These are phyloP conservation scores for Ornithorhynchus anatinus DNA, from an alignment of 2,113 vertebrate species.

Conservation along the genomic window DNA sequence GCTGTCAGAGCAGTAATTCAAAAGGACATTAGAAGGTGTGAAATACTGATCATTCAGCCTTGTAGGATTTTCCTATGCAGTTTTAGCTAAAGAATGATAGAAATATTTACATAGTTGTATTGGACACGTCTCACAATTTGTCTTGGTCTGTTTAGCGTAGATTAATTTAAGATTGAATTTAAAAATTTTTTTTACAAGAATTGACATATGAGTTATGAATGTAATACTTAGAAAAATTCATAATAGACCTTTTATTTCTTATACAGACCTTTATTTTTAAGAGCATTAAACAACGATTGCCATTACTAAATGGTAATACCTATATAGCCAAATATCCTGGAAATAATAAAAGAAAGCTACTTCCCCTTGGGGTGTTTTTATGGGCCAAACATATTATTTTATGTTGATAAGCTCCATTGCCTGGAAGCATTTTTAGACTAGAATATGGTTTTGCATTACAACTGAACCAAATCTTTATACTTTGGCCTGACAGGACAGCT, in stretches of 20 bases:
- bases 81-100: slow-evolving; percentile 53
- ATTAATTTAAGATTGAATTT: slow-evolving; percentile 54
- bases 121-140: slow-evolving; percentile 70
- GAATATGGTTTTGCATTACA: slow-evolving; percentile 37
- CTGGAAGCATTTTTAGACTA: slow-evolving; percentile 47
- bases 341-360: slow-evolving; percentile 43
- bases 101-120: slow-evolving; percentile 60
- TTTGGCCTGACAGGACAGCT: slow-evolving; percentile 18
- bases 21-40: slow-evolving; percentile 25
- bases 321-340: slow-evolving; percentile 16
- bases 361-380: slow-evolving; percentile 7
- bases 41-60: slow-evolving; percentile 15
- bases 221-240: slow-evolving; percentile 30
- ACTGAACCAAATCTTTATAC: slow-evolving; percentile 34
- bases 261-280: slow-evolving; percentile 50
- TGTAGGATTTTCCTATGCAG: slow-evolving; percentile 33
- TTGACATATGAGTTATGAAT: slow-evolving; percentile 46
- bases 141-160: slow-evolving; percentile 49
- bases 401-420: slow-evolving; percentile 37
- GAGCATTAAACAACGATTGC: slow-evolving; percentile 44
- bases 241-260: slow-evolving; percentile 58
- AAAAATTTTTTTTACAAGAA: slow-evolving; percentile 52
- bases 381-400: slow-evolving; percentile 36
- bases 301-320: slow-evolving; percentile 26
- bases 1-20: slow-evolving; percentile 5